These are phyloP conservation scores for Colius striatus DNA, from an alignment of 2,113 vertebrate species.

Conservation along the genomic window DNA sequence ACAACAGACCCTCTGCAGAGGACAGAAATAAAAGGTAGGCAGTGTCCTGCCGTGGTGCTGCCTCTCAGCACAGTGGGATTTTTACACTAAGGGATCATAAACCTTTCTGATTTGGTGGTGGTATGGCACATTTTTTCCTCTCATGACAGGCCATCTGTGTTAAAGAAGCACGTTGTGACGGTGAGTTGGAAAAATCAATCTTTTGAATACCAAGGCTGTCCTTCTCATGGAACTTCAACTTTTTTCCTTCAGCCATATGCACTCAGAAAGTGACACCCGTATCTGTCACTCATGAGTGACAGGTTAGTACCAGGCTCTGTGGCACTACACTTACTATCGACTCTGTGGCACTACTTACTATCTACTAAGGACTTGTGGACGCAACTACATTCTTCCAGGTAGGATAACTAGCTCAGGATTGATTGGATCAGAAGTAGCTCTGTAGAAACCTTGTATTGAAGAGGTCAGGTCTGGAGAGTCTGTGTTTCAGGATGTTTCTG, in stretches of 20 bases:
- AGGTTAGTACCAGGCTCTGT: not conserved
- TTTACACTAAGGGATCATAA: not conserved
- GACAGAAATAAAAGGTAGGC: not conserved
- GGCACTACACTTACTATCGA: not conserved
- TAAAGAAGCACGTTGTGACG: not conserved
- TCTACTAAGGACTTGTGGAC: not conserved
- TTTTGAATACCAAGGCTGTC: not conserved
- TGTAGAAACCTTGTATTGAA: not conserved
- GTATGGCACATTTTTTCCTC: not conserved
- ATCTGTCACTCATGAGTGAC: fast-evolving
- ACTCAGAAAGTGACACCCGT: not conserved
- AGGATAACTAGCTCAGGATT: not conserved
- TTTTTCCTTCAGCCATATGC: not conserved
- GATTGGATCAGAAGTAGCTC: not conserved
- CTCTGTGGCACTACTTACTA: not conserved
- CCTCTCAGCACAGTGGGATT: not conserved
- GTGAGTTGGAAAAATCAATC: not conserved
- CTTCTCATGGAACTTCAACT: not conserved
- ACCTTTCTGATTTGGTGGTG: not conserved
- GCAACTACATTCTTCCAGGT: not conserved
- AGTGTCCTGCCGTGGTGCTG: not conserved
- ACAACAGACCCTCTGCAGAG: not conserved
- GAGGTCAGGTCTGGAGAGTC: not conserved
- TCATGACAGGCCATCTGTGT: not conserved
- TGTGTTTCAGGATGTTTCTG: not conserved